Evolutionary conservation across 64 coral and sea anemone genomes (phyloP), one percentile per base, ranked within the genome.

Genomic region (Actinia equina): DNA sequence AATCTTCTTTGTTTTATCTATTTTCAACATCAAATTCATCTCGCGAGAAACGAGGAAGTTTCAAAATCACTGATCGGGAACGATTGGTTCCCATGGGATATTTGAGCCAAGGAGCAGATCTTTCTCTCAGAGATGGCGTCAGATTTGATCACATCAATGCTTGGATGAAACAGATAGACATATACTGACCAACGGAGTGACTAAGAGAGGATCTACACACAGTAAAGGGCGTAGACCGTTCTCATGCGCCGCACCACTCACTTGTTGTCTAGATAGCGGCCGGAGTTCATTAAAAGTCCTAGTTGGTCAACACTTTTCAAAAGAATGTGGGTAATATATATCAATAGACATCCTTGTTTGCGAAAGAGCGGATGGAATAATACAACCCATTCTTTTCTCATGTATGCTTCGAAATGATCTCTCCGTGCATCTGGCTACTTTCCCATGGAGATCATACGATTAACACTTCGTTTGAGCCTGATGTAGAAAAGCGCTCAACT

Each of bases 271-370:
- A 49, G 16, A 17, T 81, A 81, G 78, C 43, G 49, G 8, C 17
- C 22, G 12, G 55, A 85, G 83, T 62, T 85, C 83, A 85, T 85
- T 85, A 85, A 56, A 57, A 63, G 53, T 59, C 20, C 41, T 25
- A 59, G 53, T 59, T 30, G 25, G 83, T 63, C 52, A 85, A 85
- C 55, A 85, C 2, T 85, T 85, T 85, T 59, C 54, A 30, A 23
- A 85, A 85, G 83, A 85, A 85, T 85, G 83, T 85, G 17, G 16
- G 53, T 85, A 85, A 85, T 85, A 85, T 85, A 85, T 17, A 63
- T 45, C 43, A 13, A 85, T 54, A 25, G 83, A 85, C 55, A 17
- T 60, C 83, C 23, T 85, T 85, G 55, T 85, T 85, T 85, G 83
- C 25, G 11, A 54, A 85, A 44, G 52, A 85, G 55, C 83, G 83